Evolutionary conservation across 2,113 vertebrate genomes (phyloP), one percentile per base, ranked within the genome.

Genomic region (Gobius niger): DNA sequence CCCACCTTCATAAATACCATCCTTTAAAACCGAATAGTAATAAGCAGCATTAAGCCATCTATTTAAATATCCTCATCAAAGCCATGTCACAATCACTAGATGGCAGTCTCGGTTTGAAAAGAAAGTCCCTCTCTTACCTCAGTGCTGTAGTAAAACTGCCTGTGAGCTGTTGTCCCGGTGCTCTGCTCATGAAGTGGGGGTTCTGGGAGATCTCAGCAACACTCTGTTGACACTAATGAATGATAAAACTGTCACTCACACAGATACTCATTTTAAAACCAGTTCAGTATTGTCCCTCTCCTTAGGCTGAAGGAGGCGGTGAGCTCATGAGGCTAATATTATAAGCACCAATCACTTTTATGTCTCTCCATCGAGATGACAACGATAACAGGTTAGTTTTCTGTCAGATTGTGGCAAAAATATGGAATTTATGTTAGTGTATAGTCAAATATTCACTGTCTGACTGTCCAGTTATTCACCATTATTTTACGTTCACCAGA

Each of bases 31-130:
- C 5, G 3, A 34, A 34, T 34, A 34, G 24, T 4, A 34, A 34
- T 34, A 34, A 34, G 3, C 24, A 34, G 24, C 24, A 34, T 34
- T 34, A 34, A 34, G 24, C 24, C 3, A 34, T 4, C 24, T 34
- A 34, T 34, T 34, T 34, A 4, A 34, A 34, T 34, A 34, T 34
- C 24, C 24, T 34, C 24, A 34, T 34, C 24, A 34, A 34, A 34
- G 24, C 24, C 24, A 34, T 34, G 5, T 34, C 24, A 34, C 24
- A 34, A 34, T 52, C 88, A 87, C 82, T 77, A 89, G 88, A 73
- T 73, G 90, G 85, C 88, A 85, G 76, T 63, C 42, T 87, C 72
- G 54, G 44, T 52, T 75, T 72, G 18, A 70, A 70, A 8, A 34
- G 10, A 50, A 63, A 70, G 4, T 54, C 2, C 34, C 54, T 8